Evolutionary conservation across 2,113 vertebrate species (phyloP).

Genomic region (Vombatus ursinus): DNA sequence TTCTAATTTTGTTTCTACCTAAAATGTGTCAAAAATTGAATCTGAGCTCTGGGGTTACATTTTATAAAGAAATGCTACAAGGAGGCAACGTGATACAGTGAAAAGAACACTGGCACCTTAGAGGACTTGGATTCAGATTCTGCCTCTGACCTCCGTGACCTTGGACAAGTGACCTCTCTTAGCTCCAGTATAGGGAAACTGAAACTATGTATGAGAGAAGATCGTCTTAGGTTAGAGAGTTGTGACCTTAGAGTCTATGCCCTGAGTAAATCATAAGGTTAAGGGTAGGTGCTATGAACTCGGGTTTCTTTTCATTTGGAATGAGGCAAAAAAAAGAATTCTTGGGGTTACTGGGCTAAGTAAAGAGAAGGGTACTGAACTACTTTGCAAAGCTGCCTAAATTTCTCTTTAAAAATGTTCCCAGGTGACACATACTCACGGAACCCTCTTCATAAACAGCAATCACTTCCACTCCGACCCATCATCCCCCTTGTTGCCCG

Average conservation of each 20-base stretch:
- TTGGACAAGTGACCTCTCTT: background rate
- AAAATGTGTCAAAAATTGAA: background rate
- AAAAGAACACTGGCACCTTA: background rate
- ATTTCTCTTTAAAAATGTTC: conserved; percentile 32
- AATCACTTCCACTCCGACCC: conserved; percentile 93
- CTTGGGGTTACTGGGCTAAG: background rate
- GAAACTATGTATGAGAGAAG: background rate
- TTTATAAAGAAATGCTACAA: background rate
- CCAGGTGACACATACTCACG: conserved; percentile 84
- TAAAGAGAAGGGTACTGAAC: background rate
- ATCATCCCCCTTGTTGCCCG: conserved; percentile 96
- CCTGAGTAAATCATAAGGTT: background rate
- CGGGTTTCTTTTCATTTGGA: background rate
- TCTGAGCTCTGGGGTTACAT: background rate
- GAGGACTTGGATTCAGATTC: background rate
- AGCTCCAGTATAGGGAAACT: background rate
- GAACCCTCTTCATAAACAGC: conserved; percentile 92
- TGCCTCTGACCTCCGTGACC: background rate
- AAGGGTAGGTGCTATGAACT: background rate
- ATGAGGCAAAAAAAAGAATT: background rate
- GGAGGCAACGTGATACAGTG: background rate
- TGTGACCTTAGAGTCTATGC: background rate
- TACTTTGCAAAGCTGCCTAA: background rate
- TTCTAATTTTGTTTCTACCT: background rate
- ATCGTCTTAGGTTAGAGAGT: background rate